phyloP scores from a whole-genome alignment of 2,888 invertebrate genomes.

The Drosophila histrio region DNA sequence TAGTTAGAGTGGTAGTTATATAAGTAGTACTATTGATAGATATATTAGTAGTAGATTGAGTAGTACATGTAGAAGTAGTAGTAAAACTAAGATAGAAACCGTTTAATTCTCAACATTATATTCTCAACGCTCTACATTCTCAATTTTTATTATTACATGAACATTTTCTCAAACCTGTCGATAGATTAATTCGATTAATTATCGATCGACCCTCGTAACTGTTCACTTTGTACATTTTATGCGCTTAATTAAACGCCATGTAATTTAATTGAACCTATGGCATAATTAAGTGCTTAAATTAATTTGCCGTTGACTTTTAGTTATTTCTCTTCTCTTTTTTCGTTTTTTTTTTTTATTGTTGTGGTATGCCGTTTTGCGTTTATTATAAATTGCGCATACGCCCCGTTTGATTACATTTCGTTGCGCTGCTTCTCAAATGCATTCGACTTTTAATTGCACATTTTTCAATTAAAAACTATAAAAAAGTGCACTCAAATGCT shows the following conservation, averaged over 20 bases:
- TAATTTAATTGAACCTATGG: slow-evolving; percentile 65
- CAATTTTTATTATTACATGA: no score
- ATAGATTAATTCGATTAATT: not conserved
- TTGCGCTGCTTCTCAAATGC: slow-evolving; percentile 35
- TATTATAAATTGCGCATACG: slow-evolving; percentile 62
- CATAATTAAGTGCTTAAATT: slow-evolving; percentile 71
- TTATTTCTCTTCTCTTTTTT: slow-evolving; percentile 3
- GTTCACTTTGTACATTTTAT: slow-evolving; percentile 36
- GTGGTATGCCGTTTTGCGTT: slow-evolving; percentile 4
- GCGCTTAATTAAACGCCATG: slow-evolving; percentile 65
- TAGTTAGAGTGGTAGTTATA: no score
- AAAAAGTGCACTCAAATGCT: slow-evolving; percentile 27
- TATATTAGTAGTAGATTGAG: no score
- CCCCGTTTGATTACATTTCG: slow-evolving; percentile 38
- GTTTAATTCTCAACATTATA: no score
- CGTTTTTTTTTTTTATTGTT: slow-evolving; percentile 1
- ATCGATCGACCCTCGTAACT: not conserved
- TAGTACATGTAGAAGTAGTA: no score
- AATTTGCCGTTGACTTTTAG: slow-evolving; percentile 64
- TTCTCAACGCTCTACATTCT: no score
- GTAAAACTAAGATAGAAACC: no score
- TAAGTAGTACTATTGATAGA: no score
- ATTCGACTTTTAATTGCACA: slow-evolving; percentile 69
- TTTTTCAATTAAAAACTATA: slow-evolving; percentile 72
- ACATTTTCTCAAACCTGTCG: not conserved